Evolutionary conservation across 2,113 vertebrate species (phyloP), one percentile per base, ranked within the genome.

Genomic region (Centropus unirufus): DNA sequence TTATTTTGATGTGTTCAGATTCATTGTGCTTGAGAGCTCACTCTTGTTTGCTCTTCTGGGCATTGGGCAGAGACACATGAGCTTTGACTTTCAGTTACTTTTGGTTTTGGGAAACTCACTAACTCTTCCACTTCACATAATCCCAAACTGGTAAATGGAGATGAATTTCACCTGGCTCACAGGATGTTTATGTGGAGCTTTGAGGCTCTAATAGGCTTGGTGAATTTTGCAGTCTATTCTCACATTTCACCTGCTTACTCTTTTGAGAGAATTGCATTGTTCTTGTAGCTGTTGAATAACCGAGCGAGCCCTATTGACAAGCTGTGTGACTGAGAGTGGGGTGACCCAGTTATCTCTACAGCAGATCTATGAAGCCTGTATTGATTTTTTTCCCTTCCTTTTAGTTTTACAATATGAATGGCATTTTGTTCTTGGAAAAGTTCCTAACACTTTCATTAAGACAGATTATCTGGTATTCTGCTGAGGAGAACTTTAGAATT

Each of bases 371-470:
- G 63, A 86, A 66, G 20, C 8, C 10, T 58, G 5, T 70, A 82
- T 69, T 5, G 11, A 66, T 68, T 14, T 47, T 86, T 72, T 36
- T 1, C 20, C 20, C 30, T 57, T 76, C 17, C 5, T 64, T 72
- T 64, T 58, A 58, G 29, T 81, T 63, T 84, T 70, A 34, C 17
- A 32, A 9, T 76, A 58, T 69, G 62, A 91, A 68, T 82, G 51
- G 14, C 36, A 73, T 7, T 36, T 52, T 7, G 16, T 13, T 44
- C 49, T 81, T 73, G 40, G 23, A 55, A 66, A 88, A 75, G 40
- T 76, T 90, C 23, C 36, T 79, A 26, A 58, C 19, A n/a, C 32
- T 89, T 84, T 76, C 26, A 54, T 85, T 93, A 79, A 64, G 18
- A 82, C 11, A 68, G 8, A 84, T 78, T 14, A 47, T 85, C 44